phyloP scores from a whole-genome alignment of 2,113 vertebrate species.

The Aviceda subcristata region DNA sequence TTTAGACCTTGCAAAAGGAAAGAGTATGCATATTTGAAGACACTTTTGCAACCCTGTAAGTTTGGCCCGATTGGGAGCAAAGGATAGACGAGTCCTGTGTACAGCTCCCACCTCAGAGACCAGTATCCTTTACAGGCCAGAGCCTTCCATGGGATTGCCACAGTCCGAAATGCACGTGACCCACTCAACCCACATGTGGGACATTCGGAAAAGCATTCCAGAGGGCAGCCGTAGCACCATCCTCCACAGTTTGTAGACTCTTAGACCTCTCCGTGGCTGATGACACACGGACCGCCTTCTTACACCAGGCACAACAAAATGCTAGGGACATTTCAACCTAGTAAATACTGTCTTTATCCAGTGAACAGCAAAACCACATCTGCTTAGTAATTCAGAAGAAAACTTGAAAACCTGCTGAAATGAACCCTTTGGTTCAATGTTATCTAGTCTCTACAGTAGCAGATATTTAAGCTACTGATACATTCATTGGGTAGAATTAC shows the following conservation, averaged over 20 bases:
- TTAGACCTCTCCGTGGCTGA: background rate
- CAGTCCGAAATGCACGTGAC: background rate
- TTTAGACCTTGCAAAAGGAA: background rate
- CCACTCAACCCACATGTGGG: background rate
- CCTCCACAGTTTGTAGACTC: background rate
- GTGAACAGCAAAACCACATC: background rate
- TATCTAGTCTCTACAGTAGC: background rate
- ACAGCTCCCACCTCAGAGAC: background rate
- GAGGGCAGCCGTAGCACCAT: background rate
- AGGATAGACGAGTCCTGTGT: background rate
- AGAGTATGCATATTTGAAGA: background rate
- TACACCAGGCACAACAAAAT: background rate
- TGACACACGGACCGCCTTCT: background rate
- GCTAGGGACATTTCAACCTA: background rate
- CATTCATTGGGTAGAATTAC: background rate
- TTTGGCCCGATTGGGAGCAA: background rate
- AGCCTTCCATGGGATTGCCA: background rate
- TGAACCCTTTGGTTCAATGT: background rate
- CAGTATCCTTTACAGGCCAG: background rate
- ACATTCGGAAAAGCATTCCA: background rate
- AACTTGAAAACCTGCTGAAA: background rate
- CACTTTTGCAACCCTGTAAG: background rate
- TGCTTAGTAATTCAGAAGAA: background rate
- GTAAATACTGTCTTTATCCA: background rate
- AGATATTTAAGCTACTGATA: background rate